phyloP scores from a whole-genome alignment of 2,888 invertebrate genomes.

The Ophraella communa region DNA sequence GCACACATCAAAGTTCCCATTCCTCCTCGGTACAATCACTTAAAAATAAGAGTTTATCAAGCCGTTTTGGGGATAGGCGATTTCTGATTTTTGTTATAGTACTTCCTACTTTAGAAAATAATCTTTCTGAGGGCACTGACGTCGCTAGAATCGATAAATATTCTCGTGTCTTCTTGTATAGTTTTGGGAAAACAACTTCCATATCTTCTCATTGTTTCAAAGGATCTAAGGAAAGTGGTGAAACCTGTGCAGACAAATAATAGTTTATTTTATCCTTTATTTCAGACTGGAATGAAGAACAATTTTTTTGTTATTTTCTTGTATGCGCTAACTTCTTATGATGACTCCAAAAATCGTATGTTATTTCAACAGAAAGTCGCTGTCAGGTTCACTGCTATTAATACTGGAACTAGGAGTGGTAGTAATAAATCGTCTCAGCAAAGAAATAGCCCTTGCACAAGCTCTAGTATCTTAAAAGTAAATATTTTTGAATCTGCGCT shows the following conservation, averaged over 20 bases:
- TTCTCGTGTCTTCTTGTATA: background rate
- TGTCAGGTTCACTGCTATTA: background rate
- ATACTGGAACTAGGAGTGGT: too few relatives aligned
- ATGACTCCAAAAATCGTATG: background rate
- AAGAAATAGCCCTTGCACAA: too few relatives aligned
- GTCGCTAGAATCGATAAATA: background rate
- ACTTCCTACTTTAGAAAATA: background rate
- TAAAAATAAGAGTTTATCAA: background rate
- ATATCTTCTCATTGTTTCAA: conserved; percentile 4
- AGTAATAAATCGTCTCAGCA: too few relatives aligned
- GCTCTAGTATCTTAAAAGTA: too few relatives aligned
- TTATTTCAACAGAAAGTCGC: background rate
- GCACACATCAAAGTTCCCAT: background rate
- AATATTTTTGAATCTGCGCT: background rate
- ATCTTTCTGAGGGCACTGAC: background rate
- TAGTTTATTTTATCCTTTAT: background rate
- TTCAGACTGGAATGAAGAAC: background rate
- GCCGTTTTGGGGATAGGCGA: background rate
- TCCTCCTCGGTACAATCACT: background rate
- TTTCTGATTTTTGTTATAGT: background rate
- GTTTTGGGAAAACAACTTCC: conserved; percentile 1
- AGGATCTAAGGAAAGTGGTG: background rate
- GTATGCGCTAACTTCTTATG: background rate
- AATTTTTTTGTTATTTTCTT: background rate
- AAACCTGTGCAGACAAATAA: background rate